Evolutionary conservation across 37 sponge, comb jelly and placozoan genomes (phyloP).

Genomic region (Eunapius fragilis): DNA sequence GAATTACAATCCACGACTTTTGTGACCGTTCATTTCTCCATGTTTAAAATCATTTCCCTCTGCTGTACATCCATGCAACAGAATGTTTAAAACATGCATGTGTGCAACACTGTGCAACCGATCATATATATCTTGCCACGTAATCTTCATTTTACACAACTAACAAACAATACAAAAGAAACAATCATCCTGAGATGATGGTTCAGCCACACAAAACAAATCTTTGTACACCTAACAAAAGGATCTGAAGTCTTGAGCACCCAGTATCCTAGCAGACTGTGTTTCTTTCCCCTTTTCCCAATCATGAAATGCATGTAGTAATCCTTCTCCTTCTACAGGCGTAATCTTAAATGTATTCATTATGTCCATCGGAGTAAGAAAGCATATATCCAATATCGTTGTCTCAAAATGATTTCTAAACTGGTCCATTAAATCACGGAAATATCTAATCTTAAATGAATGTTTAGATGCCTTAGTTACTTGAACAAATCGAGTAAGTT

Average conservation of each 20-base stretch:
- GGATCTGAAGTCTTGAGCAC: not conserved
- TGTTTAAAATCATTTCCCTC: no score
- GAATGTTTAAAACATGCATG: no score
- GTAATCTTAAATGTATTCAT: not conserved
- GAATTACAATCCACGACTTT: no score
- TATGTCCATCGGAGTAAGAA: not conserved
- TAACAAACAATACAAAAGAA: no score
- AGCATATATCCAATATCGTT: not conserved
- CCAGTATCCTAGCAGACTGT: not conserved
- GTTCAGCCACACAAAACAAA: not conserved
- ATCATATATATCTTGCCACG: no score
- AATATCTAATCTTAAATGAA: not conserved
- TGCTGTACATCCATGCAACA: no score
- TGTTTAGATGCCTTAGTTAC: not conserved
- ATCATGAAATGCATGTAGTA: not conserved
- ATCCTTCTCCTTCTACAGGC: not conserved
- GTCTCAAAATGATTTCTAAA: not conserved
- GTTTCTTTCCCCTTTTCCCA: not conserved
- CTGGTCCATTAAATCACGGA: not conserved
- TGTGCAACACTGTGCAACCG: no score
- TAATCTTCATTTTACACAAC: no score
- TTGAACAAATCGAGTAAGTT: not conserved
- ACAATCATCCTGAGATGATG: no score
- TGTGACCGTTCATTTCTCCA: no score
- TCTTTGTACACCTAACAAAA: not conserved